Evolutionary conservation across 1,140 invertebrate genomes (phyloP).

Genomic region (Musca vetustissima): DNA sequence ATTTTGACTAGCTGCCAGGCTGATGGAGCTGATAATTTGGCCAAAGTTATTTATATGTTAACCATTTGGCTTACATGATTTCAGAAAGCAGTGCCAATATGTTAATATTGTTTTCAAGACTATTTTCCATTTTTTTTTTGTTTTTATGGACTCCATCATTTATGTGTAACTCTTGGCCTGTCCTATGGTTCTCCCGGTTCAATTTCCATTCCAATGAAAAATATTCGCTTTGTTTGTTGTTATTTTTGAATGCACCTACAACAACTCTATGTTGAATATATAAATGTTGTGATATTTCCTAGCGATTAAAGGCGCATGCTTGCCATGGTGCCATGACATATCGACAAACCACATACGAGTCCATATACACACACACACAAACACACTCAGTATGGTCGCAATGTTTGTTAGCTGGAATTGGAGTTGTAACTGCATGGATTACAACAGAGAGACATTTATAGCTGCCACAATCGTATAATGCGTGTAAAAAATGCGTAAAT

Average conservation of each 20-base stretch:
- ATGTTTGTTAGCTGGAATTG: background rate
- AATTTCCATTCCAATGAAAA: too few species aligned
- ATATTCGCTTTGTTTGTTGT: too few species aligned
- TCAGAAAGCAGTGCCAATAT: conserved; percentile 8
- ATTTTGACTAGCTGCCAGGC: too few species aligned
- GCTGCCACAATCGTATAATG: conserved; percentile 9
- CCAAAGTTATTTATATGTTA: background rate
- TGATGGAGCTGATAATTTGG: too few species aligned
- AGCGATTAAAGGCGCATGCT: conserved; percentile 4
- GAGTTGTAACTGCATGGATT: too few species aligned
- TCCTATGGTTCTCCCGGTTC: too few species aligned
- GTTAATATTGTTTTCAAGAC: conserved; percentile 13
- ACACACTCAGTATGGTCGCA: too few species aligned
- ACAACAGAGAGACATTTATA: too few species aligned
- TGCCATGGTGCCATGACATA: background rate
- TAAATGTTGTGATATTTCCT: background rate
- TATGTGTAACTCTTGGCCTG: conserved; percentile 2
- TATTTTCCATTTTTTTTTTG: background rate
- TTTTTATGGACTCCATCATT: conserved; percentile 13
- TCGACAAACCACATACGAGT: background rate
- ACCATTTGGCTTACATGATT: conserved; percentile 12
- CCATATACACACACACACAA: background rate
- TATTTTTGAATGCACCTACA: background rate
- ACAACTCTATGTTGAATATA: background rate
- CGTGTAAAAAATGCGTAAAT: conserved; percentile 22